Conservation (phyloP, 2,797 vertebrate genomes). For the Ptychadena robeensis region DNA sequence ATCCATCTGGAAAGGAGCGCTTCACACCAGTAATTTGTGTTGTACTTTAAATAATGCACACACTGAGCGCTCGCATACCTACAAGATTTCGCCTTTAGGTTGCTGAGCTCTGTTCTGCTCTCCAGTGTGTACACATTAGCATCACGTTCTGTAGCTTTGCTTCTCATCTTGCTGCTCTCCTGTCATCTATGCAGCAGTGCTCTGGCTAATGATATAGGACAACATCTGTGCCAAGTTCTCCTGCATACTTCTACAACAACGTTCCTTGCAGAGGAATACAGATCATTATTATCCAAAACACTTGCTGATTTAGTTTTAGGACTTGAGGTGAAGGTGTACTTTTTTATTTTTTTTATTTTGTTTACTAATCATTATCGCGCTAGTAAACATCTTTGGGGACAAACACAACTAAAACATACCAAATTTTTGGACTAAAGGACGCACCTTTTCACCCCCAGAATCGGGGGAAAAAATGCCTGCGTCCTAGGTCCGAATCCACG, state of each 20-base stretch:
- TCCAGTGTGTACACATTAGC: conserved; percentile 22
- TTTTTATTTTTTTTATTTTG: no score
- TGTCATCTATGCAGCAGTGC: conserved; percentile 24
- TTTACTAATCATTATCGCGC: no score
- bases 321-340: no score
- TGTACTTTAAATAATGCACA: neutral
- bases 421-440: no score
- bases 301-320: neutral
- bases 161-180: conserved; percentile 10
- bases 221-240: conserved; percentile 4
- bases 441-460: no score
- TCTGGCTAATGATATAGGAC: conserved; percentile 29
- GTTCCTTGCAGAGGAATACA: neutral
- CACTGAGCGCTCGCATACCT: neutral
- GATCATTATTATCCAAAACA: neutral
- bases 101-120: conserved; percentile 8
- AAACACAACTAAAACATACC: no score
- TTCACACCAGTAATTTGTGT: neutral
- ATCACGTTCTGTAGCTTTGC: conserved; percentile 1
- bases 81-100: neutral
- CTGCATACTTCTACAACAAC: neutral
- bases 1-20: neutral
- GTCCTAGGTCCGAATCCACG: no score
- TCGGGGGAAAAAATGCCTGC: no score
- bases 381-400: no score